Evolutionary conservation across 1,140 invertebrate species (phyloP), one percentile per base, ranked within the genome.

Genomic region (Eueides isabella): DNA sequence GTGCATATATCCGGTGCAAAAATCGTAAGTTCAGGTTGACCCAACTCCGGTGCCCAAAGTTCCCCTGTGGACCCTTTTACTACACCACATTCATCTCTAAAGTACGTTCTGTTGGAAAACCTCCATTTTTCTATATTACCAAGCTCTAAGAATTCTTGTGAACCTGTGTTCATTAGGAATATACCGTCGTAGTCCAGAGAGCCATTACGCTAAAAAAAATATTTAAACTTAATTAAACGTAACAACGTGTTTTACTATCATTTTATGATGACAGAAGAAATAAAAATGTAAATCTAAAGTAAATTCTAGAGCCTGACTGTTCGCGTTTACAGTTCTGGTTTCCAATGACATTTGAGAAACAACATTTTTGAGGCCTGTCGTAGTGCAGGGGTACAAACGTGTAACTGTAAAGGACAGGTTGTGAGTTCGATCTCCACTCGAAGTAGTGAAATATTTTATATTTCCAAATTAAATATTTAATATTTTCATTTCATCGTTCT

Each of bases 61-160:
- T 97, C 97, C 0, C 97, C 97, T 3, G 95, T 95, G 2, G 95
- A 95, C 33, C 97, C 97, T 74, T 94, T 94, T 0, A 97, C 94
- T 12, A 78, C 71, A 5, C 94, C 95, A 83, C 97, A 97, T 48
- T 94, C 88, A 7, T 88, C 92, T 1, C 93, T 38, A 86, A 94
- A 95, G 19, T 89, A 72, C 0, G 95, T 95, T 44, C 88, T 86
- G n/a, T 91, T 90, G 5, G 90, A 91, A 67, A 94, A 93, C 86
- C 96, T 95, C 97, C 97, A 97, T 75, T 94, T 84, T 66, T 95
- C 93, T 12, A 97, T 75, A 11, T 94, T 90, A 63, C 96, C 97
- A 41, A 97, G 79, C 74, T 95, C 91, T 3, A 90, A 83, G 62
- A 97, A 93, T 80, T 96, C 95, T 28, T 91, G 85, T 7, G 86